Evolutionary conservation across 1,140 invertebrate species (phyloP), one percentile per base, ranked within the genome.

Genomic region (Drosophila busckii): DNA sequence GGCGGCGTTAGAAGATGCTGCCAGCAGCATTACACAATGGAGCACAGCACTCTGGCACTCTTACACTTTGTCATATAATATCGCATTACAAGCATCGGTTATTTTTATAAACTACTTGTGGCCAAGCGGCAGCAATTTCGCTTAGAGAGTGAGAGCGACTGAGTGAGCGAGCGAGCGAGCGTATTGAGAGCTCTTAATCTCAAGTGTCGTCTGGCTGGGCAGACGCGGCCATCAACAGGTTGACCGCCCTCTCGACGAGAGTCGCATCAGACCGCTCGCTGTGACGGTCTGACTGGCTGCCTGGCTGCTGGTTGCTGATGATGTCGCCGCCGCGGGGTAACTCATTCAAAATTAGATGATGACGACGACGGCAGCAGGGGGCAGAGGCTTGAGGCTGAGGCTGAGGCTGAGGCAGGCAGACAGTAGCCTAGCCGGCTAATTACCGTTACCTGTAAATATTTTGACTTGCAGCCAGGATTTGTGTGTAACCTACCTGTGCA

Each of bases 141-240:
- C n/a, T n/a, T n/a, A 26, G 16, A 9, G 13, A 20, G 12, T 1
- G 9, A 13, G 49, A 32, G 13, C 7, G 25, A 22, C 20, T n/a
- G 17, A 13, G 10, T 4, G 31, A 6, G 13, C 10, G 12, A 23
- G 32, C 8, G 17, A 2, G 12, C 12, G 34, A 13, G 25, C 6
- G 62, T 19, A 42, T 42, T 56, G 38, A 68, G 64, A 42, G 32
- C 70, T 49, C 56, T 55, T 62, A 55, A 76, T 76, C 66, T 76
- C 60, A 80, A 78, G 73, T 78, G 55, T 55, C 52, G 45, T 56
- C 63, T 60, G 41, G 40, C 7, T 19, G 37, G 37, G 48, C 55
- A 60, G 61, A 53, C 48, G 29, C 22, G 45, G 75, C 61, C 45
- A 69, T 69, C 75, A 80, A 80, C 75, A 80, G 75, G 75, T 80